Conservation (phyloP, 2,113 vertebrate species). For the Phycodurus eques region DNA sequence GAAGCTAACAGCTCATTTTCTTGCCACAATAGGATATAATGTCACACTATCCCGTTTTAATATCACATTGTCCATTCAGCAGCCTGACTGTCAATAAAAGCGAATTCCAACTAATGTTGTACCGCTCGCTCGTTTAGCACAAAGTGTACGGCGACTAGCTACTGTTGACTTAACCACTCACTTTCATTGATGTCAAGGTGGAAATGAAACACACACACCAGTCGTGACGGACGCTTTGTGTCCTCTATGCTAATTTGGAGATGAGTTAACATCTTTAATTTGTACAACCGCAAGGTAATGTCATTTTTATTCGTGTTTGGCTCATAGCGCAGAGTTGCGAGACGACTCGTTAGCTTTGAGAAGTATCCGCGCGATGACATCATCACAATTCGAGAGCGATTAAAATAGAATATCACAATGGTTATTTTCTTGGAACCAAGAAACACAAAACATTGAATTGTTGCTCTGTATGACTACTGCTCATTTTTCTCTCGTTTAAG, state of each 20-base stretch:
- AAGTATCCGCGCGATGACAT: constrained; percentile 45
- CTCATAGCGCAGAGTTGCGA: neutral
- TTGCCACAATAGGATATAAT: neutral
- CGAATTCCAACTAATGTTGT: neutral
- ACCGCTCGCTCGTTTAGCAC: neutral
- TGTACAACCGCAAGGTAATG: accelerated
- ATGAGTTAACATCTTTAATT: neutral
- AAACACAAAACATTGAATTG: neutral
- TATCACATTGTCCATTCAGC: neutral
- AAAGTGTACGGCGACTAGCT: neutral
- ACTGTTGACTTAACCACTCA: neutral
- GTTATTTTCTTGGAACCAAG: neutral
- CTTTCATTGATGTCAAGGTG: neutral
- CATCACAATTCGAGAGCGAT: constrained; percentile 22
- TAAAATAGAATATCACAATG: neutral
- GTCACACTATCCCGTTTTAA: no score
- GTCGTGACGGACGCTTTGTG: neutral
- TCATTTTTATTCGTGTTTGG: neutral
- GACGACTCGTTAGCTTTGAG: constrained; percentile 22
- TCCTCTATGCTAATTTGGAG: neutral
- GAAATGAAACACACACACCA: neutral
- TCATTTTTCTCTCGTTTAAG: neutral
- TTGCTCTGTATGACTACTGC: neutral
- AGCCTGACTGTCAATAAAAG: neutral
- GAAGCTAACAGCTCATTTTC: constrained; percentile 19